Conservation (phyloP, 2,888 invertebrate species). For the Trissoscelio sp. region DNA sequence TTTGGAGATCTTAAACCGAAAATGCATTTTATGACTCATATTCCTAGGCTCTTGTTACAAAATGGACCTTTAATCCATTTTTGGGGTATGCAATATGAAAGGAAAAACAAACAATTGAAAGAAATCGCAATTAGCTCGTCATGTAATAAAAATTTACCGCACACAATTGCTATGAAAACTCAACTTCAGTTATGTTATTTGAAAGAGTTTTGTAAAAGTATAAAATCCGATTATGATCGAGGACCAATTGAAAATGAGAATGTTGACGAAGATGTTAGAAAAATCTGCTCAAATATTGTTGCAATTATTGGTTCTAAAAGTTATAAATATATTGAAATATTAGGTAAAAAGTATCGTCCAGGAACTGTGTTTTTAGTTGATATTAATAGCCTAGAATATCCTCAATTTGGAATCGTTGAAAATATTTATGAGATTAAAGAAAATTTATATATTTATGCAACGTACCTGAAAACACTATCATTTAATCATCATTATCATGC, state of each 20-base stretch:
- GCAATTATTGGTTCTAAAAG: not conserved
- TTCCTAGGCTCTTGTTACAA: constrained; percentile 1
- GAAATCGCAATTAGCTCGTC: not conserved
- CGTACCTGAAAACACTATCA: no score
- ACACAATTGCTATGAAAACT: constrained; percentile 10
- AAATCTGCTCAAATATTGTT: not conserved
- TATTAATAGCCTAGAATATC: not conserved
- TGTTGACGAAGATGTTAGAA: constrained; percentile 3
- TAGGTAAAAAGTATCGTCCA: not conserved
- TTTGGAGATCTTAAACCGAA: constrained; percentile 9
- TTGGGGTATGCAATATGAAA: constrained; percentile 20
- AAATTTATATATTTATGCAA: not conserved
- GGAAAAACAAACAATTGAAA: no score
- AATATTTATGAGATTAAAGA: not conserved
- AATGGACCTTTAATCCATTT: constrained; percentile 18
- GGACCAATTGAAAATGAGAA: constrained; percentile 1
- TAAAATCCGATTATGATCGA: not conserved
- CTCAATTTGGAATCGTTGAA: not conserved
- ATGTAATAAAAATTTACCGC: constrained; percentile 14
- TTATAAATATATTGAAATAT: constrained; percentile 4
- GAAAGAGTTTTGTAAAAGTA: constrained; percentile 13
- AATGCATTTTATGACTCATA: constrained; percentile 24
- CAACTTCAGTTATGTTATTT: constrained; percentile 11
- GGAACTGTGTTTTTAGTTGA: not conserved
- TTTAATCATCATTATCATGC: no score